Evolutionary conservation across 2,113 vertebrate genomes (phyloP), one percentile per base, ranked within the genome.

Genomic region (Vidua macroura): DNA sequence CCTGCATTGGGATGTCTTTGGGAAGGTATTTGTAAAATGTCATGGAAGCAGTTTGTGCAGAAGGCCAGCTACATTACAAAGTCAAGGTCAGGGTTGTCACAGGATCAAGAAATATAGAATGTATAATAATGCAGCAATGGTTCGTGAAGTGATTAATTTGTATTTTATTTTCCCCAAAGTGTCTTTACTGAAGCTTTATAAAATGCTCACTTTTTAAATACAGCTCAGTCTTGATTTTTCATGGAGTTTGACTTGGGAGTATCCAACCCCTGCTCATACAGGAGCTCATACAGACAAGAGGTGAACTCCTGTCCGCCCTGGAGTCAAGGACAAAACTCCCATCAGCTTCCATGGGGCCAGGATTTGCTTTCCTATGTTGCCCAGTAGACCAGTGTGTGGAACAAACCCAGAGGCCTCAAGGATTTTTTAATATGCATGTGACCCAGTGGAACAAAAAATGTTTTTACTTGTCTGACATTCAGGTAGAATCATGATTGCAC

Each of bases 71-170:
- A 5, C 28, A 2, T 75, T 35, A 31, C 86, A 95, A 96, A 96
- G 94, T 91, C 92, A 93, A 97, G 95, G 92, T 95, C 88, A 81
- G 76, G 69, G 49, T 75, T 96, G 93, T 94, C 93, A 92, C 53
- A 93, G 83, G 83, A 77, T 37, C 67, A 75, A 83, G 93, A 95
- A 90, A 94, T 96, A 95, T 60, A 44, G 94, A 78, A 92, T 81
- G 41, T 30, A 75, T 95, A 86, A 86, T 94, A 95, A 96, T 88
- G 93, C 88, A 96, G 95, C 94, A 94, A 96, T 95, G 94, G 88
- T 72, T 97, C 56, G 68, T 96, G 95, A 96, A 77, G 92, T 95
- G 93, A 96, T 96, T 93, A n/a, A 96, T 96, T 96, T 96, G 93
- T 96, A 92, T 96, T 95, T 97, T 81, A 95, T 96, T 95, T 96